phyloP scores from a whole-genome alignment of 2,113 vertebrate species.

The Misgurnus mizolepis region DNA sequence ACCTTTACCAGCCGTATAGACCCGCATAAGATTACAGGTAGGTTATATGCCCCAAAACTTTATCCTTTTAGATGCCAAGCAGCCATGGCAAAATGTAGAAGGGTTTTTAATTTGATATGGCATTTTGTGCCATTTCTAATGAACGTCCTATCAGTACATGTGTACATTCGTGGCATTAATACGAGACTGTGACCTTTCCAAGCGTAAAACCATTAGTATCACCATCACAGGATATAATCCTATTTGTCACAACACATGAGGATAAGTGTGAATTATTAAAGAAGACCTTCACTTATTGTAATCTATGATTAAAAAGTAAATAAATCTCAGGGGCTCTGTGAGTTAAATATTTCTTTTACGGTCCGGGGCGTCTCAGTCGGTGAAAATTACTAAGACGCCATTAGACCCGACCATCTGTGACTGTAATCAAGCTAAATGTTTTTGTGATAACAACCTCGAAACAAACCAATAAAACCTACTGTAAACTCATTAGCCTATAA shows the following conservation, averaged over 20 bases:
- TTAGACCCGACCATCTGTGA: background rate
- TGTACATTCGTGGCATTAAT: background rate
- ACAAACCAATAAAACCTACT: background rate
- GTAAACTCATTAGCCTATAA: background rate
- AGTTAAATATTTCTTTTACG: background rate
- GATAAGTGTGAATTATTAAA: conserved; percentile 8
- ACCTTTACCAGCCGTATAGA: no score
- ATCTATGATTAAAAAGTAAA: conserved; percentile 33
- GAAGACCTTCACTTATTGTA: conserved; percentile 13
- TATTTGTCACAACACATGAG: conserved; percentile 21
- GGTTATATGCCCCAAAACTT: background rate
- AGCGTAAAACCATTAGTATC: conserved; percentile 37
- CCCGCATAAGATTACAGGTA: no score
- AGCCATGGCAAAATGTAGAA: background rate
- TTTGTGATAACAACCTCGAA: background rate
- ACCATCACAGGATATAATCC: conserved; percentile 27
- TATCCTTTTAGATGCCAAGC: background rate
- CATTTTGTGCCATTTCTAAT: background rate
- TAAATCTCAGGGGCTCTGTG: background rate
- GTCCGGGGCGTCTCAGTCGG: background rate
- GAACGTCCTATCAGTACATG: conserved; percentile 1
- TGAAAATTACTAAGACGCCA: background rate
- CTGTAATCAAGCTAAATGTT: background rate
- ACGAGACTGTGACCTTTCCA: conserved; percentile 36
- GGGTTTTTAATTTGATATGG: conserved; percentile 1